Evolutionary conservation across 2,797 vertebrate species (phyloP).

Genomic region (Taenioides sp.): DNA sequence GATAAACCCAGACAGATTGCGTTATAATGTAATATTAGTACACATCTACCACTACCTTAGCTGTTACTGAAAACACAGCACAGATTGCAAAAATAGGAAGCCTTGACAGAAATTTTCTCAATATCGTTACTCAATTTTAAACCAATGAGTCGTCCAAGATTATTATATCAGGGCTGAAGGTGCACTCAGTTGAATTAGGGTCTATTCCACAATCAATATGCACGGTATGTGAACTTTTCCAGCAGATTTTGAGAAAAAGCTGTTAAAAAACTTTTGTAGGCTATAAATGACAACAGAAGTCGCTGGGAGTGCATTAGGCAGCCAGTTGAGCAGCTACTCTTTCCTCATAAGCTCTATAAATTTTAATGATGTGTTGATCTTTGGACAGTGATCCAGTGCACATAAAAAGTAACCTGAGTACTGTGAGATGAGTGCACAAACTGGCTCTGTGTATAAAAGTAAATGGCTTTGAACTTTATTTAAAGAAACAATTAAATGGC

Average conservation of each 20-base stretch:
- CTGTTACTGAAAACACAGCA: constrained; percentile 3
- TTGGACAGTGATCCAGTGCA: constrained; percentile 29
- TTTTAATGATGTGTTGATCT: constrained; percentile 31
- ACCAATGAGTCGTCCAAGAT: neutral
- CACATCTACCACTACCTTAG: neutral
- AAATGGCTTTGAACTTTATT: constrained; percentile 21
- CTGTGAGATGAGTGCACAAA: constrained; percentile 9
- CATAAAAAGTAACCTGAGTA: constrained; percentile 14
- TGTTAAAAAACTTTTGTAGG: constrained; percentile 6
- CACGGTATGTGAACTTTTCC: neutral
- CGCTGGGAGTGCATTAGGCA: constrained; percentile 9
- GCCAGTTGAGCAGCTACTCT: constrained; percentile 15
- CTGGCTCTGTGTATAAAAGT: constrained; percentile 11
- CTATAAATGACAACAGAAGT: constrained; percentile 16
- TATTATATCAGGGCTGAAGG: neutral
- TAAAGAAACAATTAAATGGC: constrained; percentile 15
- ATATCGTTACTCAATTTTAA: neutral
- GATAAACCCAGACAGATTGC: constrained; percentile 2
- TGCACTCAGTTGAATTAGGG: neutral
- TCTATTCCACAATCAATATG: neutral
- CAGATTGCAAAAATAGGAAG: constrained; percentile 1
- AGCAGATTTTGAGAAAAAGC: neutral
- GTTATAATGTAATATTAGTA: neutral
- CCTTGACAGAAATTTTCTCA: neutral
- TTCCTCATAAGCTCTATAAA: constrained; percentile 22